A percentile compares a stretch with the other conserved stretches of the same genome.
These are phyloP conservation scores for Oophaga sylvatica DNA, from an alignment of 2,797 vertebrate genomes.

Conservation along the genomic window DNA sequence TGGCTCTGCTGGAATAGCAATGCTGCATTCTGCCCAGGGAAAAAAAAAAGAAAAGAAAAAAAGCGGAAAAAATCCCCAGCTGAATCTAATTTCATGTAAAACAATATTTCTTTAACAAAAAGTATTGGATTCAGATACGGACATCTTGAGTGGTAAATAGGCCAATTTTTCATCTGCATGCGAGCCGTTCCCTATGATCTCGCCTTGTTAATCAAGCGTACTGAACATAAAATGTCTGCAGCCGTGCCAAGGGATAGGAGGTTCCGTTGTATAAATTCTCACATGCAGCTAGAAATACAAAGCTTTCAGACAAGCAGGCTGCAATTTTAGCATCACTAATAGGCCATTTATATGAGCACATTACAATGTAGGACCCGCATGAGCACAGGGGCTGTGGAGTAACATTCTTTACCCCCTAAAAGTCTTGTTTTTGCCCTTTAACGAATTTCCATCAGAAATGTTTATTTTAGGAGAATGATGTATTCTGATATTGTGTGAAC, in stretches of 20 bases:
- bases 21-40: not conserved
- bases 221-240: slow-evolving; percentile 15
- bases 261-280: slow-evolving; percentile 44
- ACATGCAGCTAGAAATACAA: slow-evolving; percentile 34
- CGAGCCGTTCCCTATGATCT: slow-evolving; percentile 25
- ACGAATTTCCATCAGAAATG: slow-evolving; percentile 32
- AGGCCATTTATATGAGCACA: slow-evolving; percentile 38
- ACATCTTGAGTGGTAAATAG: slow-evolving; percentile 45
- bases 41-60: not conserved
- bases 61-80: slow-evolving; percentile 60
- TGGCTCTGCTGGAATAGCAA: not conserved
- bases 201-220: not conserved
- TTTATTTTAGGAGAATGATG: slow-evolving; percentile 32
- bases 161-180: slow-evolving; percentile 55
- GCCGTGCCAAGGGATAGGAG: slow-evolving; percentile 50
- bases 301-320: slow-evolving; percentile 27
- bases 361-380: slow-evolving; percentile 18
- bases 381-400: slow-evolving; percentile 34
- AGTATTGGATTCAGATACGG: slow-evolving; percentile 59
- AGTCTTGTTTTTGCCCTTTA: not conserved
- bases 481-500: slow-evolving; percentile 30
- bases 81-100: slow-evolving; percentile 68
- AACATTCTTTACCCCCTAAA: slow-evolving; percentile 34
- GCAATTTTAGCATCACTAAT: slow-evolving; percentile 43
- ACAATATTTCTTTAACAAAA: slow-evolving; percentile 61